These are phyloP conservation scores for Melikaiella ostensackeni DNA, from an alignment of 2,888 invertebrate genomes.

Conservation along the genomic window DNA sequence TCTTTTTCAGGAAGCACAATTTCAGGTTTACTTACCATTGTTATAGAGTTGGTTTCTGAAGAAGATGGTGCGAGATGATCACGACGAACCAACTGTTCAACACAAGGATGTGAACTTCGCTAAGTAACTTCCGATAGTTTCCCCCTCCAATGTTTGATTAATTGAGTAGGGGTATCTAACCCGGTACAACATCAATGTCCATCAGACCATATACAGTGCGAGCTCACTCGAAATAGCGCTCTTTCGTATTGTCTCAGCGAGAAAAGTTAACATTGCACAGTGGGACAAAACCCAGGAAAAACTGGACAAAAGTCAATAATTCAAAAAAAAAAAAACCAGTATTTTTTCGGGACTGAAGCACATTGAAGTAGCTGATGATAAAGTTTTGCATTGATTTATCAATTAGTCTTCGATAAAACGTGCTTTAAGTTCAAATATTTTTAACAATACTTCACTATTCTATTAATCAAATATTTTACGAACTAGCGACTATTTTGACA, in stretches of 20 bases:
- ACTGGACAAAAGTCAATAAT: too few species aligned
- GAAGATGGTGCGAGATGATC: constrained; percentile 73
- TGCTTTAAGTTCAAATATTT: too few species aligned
- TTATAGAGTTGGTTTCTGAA: constrained; percentile 67
- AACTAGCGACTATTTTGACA: too few species aligned
- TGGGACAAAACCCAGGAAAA: too few species aligned
- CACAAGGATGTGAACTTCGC: constrained; percentile 74
- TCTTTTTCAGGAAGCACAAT: background rate
- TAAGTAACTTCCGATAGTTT: constrained; percentile 74
- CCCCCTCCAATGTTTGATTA: constrained; percentile 66
- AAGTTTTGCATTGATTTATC: too few species aligned
- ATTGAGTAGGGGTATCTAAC: constrained; percentile 68
- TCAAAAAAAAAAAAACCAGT: too few species aligned
- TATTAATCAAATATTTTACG: too few species aligned
- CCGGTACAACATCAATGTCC: constrained; percentile 70
- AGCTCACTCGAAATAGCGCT: constrained; percentile 75
- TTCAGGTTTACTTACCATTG: constrained; percentile 69
- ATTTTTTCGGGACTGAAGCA: too few species aligned
- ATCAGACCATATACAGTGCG: constrained; percentile 77
- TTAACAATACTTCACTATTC: too few species aligned
- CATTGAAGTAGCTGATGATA: too few species aligned
- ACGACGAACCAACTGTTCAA: constrained; percentile 76
- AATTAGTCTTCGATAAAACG: too few species aligned
- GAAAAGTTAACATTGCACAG: constrained; percentile 2
- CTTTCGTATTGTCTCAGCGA: constrained; percentile 44